Base-by-base conservation (phyloP, 2,113 vertebrate genomes). In the Notothenia coriiceps region DNA sequence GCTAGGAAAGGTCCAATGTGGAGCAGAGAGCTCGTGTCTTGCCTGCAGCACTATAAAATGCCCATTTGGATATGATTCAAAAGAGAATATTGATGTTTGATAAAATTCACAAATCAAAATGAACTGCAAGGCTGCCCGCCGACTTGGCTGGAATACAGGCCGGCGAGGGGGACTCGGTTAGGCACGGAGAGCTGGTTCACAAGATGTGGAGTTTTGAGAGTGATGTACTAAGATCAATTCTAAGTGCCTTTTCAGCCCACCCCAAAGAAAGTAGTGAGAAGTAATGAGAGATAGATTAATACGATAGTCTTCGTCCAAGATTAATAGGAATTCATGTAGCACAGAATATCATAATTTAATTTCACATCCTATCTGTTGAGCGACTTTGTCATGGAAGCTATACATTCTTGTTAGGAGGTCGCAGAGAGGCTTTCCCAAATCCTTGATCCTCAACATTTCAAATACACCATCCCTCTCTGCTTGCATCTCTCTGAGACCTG, bases 81-180 rank as follows among this genome's bases (percentile, higher is more conserved):
- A 88, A 72, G 64, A 90, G 77, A 75, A 81, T 91, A 92, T 91
- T 86, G 88, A 94, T 88, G 80, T 85, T 71, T 85, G 82, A 91
- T 86, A 55, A 91, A 89, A 89, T 84, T 88, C 80, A 78, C 87
- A 91, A 93, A 90, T 94, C 84, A 90, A 85, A 90, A 79, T 74
- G 77, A 80, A 86, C 59, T 79, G 74, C 71, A 62, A 72, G 55
- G 60, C 82, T 79, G 77, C 69, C 79, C 80, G 82, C 43, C 4
- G 25, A 76, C 70, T 74, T 71, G 76, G 75, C 82, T 56, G 74
- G 73, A 66, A 82, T 5, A 49, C 65, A 35, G 68, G 79, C 25
- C 57, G 49, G 79, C 13, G 4, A 55, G 70, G 55, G 66, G 67
- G 57, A 68, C 71, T 56, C 67, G 50, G 77, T 54, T 56, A 65